A percentile compares a stretch with the other conserved stretches of the same genome.
phyloP scores from a whole-genome alignment of 2,888 invertebrate species.

The Oscheius sp. region DNA sequence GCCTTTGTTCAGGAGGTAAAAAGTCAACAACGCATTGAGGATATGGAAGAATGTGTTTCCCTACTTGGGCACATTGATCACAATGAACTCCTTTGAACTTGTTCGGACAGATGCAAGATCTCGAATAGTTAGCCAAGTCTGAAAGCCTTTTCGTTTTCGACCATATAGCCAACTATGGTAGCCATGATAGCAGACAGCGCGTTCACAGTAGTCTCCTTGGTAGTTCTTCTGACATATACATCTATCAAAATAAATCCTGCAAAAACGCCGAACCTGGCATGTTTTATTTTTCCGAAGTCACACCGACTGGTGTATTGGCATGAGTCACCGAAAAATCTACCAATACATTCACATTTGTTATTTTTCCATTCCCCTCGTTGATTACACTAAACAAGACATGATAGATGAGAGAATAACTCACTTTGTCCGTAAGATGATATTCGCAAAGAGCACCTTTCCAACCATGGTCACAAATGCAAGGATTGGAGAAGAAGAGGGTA shows the following conservation, averaged over 20 bases:
- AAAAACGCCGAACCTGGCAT: conserved; percentile 44
- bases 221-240: conserved; percentile 61
- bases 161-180: conserved; percentile 42
- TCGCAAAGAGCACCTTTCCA: conserved; percentile 65
- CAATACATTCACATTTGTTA: conserved; percentile 60
- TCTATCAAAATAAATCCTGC: conserved; percentile 15
- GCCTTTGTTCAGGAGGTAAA: conserved; percentile 8
- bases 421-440: conserved; percentile 59
- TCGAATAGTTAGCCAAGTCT: conserved; percentile 40
- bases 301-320: conserved; percentile 66
- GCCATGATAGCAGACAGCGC: conserved; percentile 64
- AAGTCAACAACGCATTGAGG: conserved; percentile 38
- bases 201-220: conserved; percentile 65
- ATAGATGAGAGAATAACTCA: conserved; percentile 16
- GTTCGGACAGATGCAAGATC: conserved; percentile 58
- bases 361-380: conserved; percentile 62
- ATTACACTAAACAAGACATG: conserved; percentile 52
- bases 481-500: conserved; percentile 53
- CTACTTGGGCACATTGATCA: conserved; percentile 51
- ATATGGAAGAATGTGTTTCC: conserved; percentile 37
- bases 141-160: background rate
- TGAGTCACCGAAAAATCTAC: conserved; percentile 62
- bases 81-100: conserved; percentile 60
- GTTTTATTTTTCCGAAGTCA: conserved; percentile 52
- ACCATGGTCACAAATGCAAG: conserved; percentile 59